Evolutionary conservation across 2,113 vertebrate species (phyloP).

Genomic region (Pomatostomus ruficeps): DNA sequence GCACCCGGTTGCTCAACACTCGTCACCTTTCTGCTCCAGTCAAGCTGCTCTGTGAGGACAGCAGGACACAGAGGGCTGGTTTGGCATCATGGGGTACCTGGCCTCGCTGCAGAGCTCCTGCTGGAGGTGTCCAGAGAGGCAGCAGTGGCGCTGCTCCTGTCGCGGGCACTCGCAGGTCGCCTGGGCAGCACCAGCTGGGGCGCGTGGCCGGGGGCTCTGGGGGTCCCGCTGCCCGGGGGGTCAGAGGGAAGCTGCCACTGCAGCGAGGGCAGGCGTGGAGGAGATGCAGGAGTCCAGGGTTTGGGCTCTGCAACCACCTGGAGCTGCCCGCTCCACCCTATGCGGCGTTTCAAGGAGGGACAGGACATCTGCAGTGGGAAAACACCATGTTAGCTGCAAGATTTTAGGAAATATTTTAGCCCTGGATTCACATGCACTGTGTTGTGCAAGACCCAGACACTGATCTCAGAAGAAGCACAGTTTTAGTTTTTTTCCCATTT

Average conservation of each 20-base stretch:
- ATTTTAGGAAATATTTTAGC: not conserved
- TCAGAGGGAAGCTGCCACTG: not conserved
- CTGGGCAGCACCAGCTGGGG: conserved; percentile 30
- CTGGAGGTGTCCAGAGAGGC: not conserved
- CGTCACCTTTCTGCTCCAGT: not conserved
- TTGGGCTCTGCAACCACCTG: conserved; percentile 6
- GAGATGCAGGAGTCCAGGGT: not conserved
- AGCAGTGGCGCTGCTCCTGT: not conserved
- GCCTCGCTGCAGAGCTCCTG: not conserved
- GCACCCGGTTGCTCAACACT: accelerated
- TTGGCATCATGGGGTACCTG: not conserved
- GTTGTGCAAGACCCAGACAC: too few species aligned
- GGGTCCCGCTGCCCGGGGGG: not conserved
- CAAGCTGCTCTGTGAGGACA: not conserved
- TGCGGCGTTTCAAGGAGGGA: not conserved
- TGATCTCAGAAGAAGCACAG: not conserved
- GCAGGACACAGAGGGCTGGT: not conserved
- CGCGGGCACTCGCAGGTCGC: conserved; percentile 1
- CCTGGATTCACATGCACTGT: not conserved
- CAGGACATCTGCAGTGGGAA: conserved; percentile 18
- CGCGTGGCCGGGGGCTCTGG: accelerated
- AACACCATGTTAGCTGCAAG: not conserved
- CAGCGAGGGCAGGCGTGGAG: conserved; percentile 24
- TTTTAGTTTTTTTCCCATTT: not conserved
- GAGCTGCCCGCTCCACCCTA: not conserved